Evolutionary conservation across 2,888 invertebrate genomes (phyloP), one percentile per base, ranked within the genome.

Genomic region (Lasioglossum morio): DNA sequence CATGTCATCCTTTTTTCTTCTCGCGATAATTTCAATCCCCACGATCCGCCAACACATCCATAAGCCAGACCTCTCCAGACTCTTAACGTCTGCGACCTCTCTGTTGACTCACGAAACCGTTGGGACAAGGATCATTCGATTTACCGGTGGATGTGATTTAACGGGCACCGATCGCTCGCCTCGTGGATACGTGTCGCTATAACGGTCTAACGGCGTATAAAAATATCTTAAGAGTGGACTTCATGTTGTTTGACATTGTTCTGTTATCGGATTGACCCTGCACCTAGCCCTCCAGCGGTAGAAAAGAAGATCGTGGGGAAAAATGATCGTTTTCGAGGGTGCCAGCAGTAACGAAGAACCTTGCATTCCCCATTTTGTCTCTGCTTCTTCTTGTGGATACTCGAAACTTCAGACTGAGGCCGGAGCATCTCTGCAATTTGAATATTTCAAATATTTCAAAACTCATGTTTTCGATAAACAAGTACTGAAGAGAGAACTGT

Each of bases 1-100:
- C 87, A 57, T 74, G 75, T 73, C 57, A 70, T 82, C 82, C 69
- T 76, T 75, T 77, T 57, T 19, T 19, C 27, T 16, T 46, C 16
- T 16, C 70, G 40, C 34, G 69, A 74, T 37, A 57, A 48, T 77
- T 53, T 69, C 19, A 27, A 74, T 30, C 60, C 30, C 37, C 43
- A 46, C 37, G 10, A 66, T 23, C 16, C 30, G 0, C 30, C n/a
- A 57, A 2, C n/a, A 23, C 23, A 10, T 8, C 57, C 57, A n/a
- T n/a, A n/a, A n/a, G n/a, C n/a, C 57, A 23, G 53, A 2, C 19
- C 23, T 53, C 4, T 2, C 23, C 53, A 8, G 8, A 46, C 53
- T 53, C 23, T 19, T 23, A 53, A 23, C 8, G 8, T 69, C 23
- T 23, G 4, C 19, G 19, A 37, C 23, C 23, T 63, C 23, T n/a